These are phyloP conservation scores for Ctena decussata DNA, from an alignment of 2,888 invertebrate species.

Conservation along the genomic window DNA sequence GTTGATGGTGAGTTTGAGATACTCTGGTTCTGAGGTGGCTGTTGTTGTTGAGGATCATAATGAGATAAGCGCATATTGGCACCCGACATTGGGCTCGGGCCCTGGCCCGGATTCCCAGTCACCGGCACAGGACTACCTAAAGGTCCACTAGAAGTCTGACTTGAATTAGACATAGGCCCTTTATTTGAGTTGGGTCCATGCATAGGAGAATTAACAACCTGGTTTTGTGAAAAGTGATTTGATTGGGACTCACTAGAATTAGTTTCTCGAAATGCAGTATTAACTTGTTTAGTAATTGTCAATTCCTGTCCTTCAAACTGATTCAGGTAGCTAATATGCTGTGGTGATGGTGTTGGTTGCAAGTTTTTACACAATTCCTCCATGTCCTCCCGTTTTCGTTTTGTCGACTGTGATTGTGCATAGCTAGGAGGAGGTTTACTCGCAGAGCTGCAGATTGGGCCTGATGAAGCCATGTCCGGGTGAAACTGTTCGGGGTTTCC, in stretches of 20 bases:
- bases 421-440: slow-evolving; percentile 86
- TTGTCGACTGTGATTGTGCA: slow-evolving; percentile 84
- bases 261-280: slow-evolving; percentile 90
- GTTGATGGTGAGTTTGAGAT: slow-evolving; percentile 75
- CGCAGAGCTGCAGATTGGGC: slow-evolving; percentile 60
- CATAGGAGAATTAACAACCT: slow-evolving; percentile 80
- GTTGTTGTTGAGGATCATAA: slow-evolving; percentile 79
- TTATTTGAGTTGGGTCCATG: slow-evolving; percentile 79
- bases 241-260: slow-evolving; percentile 71
- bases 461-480: slow-evolving; percentile 73
- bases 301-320: slow-evolving; percentile 98
- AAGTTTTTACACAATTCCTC: slow-evolving; percentile 91
- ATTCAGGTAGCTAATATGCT: slow-evolving; percentile 98
- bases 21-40: slow-evolving; percentile 67
- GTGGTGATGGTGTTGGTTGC: slow-evolving; percentile 96
- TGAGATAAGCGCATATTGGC: slow-evolving; percentile 83
- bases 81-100: slow-evolving; percentile 78
- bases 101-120: slow-evolving; percentile 72
- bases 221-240: slow-evolving; percentile 78
- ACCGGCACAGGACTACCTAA: slow-evolving; percentile 77
- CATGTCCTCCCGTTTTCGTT: slow-evolving; percentile 82
- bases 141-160: slow-evolving; percentile 80
- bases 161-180: slow-evolving; percentile 83
- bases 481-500: slow-evolving; percentile 86
- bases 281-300: slow-evolving; percentile 98